Base-by-base conservation (phyloP, 2,797 vertebrate genomes). In the Ceryle rudis region DNA sequence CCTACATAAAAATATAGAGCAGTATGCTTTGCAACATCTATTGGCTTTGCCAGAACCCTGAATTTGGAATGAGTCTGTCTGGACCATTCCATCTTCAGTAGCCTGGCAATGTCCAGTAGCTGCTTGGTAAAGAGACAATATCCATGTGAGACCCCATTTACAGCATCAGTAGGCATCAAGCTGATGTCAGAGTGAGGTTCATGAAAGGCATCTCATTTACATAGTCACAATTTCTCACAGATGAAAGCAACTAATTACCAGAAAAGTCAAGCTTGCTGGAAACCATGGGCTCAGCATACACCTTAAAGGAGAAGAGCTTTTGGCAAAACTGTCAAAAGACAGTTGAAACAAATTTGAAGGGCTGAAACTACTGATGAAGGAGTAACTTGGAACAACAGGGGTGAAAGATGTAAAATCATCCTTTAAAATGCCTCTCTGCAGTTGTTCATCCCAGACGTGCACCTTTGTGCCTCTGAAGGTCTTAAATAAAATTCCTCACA, bases 121-220 rank as follows among this genome's bases (percentile, higher is more conserved):
- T 77, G 58, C 64, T 87, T 54, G 15, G 29, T 25, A 81, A 78
- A 67, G 67, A 61, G 64, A 52, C 28, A 49, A n/a, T 55, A 71
- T 54, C 72, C 46, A 14, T 11, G 35, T 16, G 37, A 46, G 57
- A 62, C 65, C 51, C 46, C 46, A 21, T 72, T 91, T 29, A 74
- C 37, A 72, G 66, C 17, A 19, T 74, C 81, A 91, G 81, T 73
- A 70, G 39, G 37, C 18, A 3, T 18, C 0, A 0, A 41, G n/a
- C 19, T 89, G 90, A 66, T 67, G 37, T 83, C 91, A 93, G 61
- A 33, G 5, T 2, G 4, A 55, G 35, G 37, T n/a, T 69, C 22
- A 49, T 46, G 33, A 79, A 86, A 81, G 0, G 0, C 2, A 0
- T 41, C 44, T 83, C 1, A 0, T 66, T 70, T 37, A 65, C 0